A percentile compares a stretch with the other conserved stretches of the same genome.
These are phyloP conservation scores for Melanostoma scalare DNA, from an alignment of 2,888 invertebrate species.

Conservation along the genomic window DNA sequence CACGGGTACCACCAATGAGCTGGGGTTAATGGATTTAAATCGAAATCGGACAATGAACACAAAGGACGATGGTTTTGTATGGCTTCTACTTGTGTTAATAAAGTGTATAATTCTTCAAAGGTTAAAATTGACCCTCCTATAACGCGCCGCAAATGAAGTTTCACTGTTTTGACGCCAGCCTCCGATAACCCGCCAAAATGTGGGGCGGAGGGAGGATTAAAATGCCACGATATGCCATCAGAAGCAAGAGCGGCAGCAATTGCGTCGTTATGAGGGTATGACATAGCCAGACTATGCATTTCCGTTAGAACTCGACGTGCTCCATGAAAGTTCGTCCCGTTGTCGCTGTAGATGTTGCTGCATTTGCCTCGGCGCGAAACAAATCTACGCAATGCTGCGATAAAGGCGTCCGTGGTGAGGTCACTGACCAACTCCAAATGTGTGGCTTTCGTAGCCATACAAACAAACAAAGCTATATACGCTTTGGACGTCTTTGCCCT, in stretches of 20 bases:
- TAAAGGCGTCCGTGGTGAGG: slow-evolving; percentile 21
- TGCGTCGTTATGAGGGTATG: background rate
- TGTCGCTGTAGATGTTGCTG: slow-evolving; percentile 34
- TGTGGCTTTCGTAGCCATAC: slow-evolving; percentile 57
- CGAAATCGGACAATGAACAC: no score
- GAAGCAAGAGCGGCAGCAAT: background rate
- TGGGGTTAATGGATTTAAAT: no score
- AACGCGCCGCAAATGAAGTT: slow-evolving; percentile 36
- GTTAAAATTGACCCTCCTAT: slow-evolving; percentile 18
- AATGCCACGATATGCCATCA: slow-evolving; percentile 47
- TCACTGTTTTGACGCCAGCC: slow-evolving; percentile 28
- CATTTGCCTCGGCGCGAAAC: slow-evolving; percentile 29
- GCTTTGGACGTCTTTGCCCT: slow-evolving; percentile 32
- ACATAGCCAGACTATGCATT: background rate
- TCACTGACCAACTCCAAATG: slow-evolving; percentile 57
- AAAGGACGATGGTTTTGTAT: no score
- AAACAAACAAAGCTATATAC: slow-evolving; percentile 55
- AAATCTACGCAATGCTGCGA: slow-evolving; percentile 11
- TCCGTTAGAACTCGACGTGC: slow-evolving; percentile 10
- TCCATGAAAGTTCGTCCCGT: slow-evolving; percentile 38
- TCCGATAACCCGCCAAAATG: slow-evolving; percentile 45
- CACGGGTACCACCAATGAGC: no score
- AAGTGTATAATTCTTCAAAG: slow-evolving; percentile 43
- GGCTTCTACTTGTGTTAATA: no score
- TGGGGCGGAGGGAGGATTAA: slow-evolving; percentile 58